Evolutionary conservation across 1,140 invertebrate genomes (phyloP).

Genomic region (Lanistes nyassanus): DNA sequence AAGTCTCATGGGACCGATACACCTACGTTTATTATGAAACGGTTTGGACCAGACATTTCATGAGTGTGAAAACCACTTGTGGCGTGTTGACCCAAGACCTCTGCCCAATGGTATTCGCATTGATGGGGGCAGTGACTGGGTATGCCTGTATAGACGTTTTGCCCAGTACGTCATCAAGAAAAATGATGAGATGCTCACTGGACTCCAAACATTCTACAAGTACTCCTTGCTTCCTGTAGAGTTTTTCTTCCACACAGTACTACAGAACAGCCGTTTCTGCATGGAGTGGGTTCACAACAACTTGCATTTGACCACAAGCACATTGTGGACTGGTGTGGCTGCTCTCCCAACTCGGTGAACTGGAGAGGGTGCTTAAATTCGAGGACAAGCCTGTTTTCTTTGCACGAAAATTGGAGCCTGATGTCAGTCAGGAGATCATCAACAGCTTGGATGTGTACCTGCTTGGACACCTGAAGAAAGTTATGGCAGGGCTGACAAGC

Average conservation of each 20-base stretch:
- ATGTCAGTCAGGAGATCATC: slow-evolving; percentile 90
- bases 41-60: slow-evolving; percentile 96
- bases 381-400: slow-evolving; percentile 87
- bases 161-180: slow-evolving; percentile 81
- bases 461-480: slow-evolving; percentile 48
- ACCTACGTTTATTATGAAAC: slow-evolving; percentile 87
- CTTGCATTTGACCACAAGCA: slow-evolving; percentile 93
- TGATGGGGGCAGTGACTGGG: slow-evolving; percentile 98
- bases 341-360: slow-evolving; percentile 92
- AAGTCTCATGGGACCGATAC: slow-evolving; percentile 95
- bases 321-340: slow-evolving; percentile 99
- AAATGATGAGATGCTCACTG: slow-evolving; percentile 73
- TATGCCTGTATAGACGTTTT: slow-evolving; percentile 89
- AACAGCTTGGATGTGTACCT: slow-evolving; percentile 78
- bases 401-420: slow-evolving; percentile 94
- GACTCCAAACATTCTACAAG: slow-evolving; percentile 83
- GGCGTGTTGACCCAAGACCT: slow-evolving; percentile 88
- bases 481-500: slow-evolving; percentile 70
- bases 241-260: slow-evolving; percentile 95
- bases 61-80: slow-evolving; percentile 98
- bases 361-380: slow-evolving; percentile 71
- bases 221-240: slow-evolving; percentile 93
- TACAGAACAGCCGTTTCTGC: slow-evolving; percentile 94
- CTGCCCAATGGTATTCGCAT: slow-evolving; percentile 79
- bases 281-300: slow-evolving; percentile 94